Evolutionary conservation across 2,113 vertebrate genomes (phyloP).

Genomic region (Ptyas mucosa): DNA sequence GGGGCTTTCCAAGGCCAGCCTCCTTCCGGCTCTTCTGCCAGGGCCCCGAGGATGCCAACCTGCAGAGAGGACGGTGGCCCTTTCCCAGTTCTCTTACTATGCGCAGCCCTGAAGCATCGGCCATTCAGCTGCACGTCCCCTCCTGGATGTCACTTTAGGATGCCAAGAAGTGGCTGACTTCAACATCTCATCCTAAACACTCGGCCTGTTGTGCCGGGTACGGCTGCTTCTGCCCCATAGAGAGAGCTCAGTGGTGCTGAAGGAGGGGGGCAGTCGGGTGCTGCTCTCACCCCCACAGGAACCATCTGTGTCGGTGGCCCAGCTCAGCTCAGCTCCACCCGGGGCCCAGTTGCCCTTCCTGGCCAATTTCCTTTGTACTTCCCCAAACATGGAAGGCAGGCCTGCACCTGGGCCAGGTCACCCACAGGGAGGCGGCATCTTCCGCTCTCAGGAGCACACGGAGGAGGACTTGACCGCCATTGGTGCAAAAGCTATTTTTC

Average conservation of each 20-base stretch:
- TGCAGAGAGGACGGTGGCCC: background rate
- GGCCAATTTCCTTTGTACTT: slow-evolving; percentile 61
- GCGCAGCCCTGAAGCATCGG: background rate
- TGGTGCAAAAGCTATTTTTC: background rate
- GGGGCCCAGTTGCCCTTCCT: slow-evolving; percentile 62
- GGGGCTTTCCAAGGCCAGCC: background rate
- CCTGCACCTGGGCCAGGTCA: fast-evolving
- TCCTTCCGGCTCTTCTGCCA: background rate
- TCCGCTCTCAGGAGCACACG: fast-evolving
- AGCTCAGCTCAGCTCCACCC: slow-evolving; percentile 46
- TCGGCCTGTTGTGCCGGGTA: background rate
- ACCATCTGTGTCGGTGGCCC: slow-evolving; percentile 81
- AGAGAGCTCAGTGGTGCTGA: slow-evolving; percentile 58
- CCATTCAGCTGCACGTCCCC: background rate
- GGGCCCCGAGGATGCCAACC: background rate
- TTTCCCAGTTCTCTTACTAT: background rate
- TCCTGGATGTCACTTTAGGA: background rate
- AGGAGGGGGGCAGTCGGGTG: slow-evolving; percentile 69
- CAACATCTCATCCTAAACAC: background rate
- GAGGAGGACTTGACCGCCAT: background rate
- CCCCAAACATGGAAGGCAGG: slow-evolving; percentile 20
- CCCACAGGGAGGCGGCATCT: background rate
- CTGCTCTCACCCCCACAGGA: slow-evolving; percentile 80
- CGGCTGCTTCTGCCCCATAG: slow-evolving; percentile 43
- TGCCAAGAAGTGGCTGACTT: background rate